Conservation (phyloP, 2,888 invertebrate species). For the Aphodius sticticus region DNA sequence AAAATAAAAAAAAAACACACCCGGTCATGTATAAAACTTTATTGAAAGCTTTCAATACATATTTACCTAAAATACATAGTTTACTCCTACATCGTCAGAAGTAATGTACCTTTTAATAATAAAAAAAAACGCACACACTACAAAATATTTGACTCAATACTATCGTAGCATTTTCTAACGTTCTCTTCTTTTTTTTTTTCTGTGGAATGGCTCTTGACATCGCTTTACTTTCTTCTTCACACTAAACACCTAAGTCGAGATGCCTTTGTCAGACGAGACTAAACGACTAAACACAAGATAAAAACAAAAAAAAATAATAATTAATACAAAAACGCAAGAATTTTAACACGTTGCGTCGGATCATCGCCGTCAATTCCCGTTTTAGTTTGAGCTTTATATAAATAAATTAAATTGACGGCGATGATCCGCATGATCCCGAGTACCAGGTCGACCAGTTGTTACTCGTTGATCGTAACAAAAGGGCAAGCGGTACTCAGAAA, state of each 20-base stretch:
- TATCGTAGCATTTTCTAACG: not conserved
- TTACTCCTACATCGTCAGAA: slow-evolving; percentile 35
- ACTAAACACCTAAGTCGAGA: not conserved
- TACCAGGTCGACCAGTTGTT: slow-evolving; percentile 55
- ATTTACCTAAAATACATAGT: slow-evolving; percentile 40
- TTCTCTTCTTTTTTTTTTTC: not conserved
- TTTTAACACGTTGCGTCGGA: slow-evolving; percentile 23
- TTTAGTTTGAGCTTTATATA: slow-evolving; percentile 34
- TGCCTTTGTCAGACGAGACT: not conserved
- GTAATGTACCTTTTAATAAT: slow-evolving; percentile 30
- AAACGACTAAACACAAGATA: not conserved
- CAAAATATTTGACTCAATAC: not conserved
- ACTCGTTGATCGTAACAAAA: slow-evolving; percentile 50
- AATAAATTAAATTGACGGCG: slow-evolving; percentile 31
- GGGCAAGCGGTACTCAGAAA: slow-evolving; percentile 50
- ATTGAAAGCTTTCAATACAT: slow-evolving; percentile 57
- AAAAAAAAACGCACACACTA: slow-evolving; percentile 29
- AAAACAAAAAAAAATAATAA: slow-evolving; percentile 28
- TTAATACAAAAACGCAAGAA: slow-evolving; percentile 35
- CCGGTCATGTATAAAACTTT: slow-evolving; percentile 56
- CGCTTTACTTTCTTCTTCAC: not conserved
- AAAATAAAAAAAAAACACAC: not conserved
- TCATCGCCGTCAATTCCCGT: slow-evolving; percentile 17
- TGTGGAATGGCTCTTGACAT: not conserved
- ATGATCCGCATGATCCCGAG: slow-evolving; percentile 43